A percentile compares a stretch with the other conserved stretches of the same genome.
phyloP scores from a whole-genome alignment of 2,888 invertebrate species.

The Netelia virgata region DNA sequence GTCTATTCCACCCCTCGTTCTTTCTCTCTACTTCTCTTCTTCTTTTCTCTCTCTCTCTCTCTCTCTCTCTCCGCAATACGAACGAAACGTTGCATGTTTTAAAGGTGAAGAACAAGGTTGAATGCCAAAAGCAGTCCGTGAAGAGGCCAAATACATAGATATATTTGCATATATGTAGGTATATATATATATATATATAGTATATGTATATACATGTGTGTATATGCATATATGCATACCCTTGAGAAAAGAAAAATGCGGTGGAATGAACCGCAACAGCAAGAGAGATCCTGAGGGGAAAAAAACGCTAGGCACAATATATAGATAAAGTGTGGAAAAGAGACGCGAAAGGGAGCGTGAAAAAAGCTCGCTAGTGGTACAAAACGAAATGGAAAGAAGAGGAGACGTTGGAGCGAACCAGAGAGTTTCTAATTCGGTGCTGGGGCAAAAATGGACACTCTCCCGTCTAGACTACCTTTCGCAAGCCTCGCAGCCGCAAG shows the following conservation, averaged over 20 bases:
- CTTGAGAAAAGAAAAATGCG: constrained; percentile 45
- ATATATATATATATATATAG: background rate
- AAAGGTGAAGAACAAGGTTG: constrained; percentile 71
- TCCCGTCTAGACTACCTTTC: constrained; percentile 73
- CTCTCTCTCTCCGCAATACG: constrained; percentile 44
- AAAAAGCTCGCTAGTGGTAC: constrained; percentile 47
- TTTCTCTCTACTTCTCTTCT: no score
- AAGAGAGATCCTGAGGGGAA: constrained; percentile 77
- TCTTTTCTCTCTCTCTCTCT: no score
- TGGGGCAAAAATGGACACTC: constrained; percentile 81
- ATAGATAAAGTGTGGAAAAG: constrained; percentile 68
- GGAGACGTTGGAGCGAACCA: constrained; percentile 63
- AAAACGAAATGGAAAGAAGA: constrained; percentile 45
- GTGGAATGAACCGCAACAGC: constrained; percentile 83
- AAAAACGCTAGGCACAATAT: constrained; percentile 76
- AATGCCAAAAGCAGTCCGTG: constrained; percentile 83
- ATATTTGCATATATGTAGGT: constrained; percentile 72
- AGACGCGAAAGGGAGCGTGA: constrained; percentile 38
- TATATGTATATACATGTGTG: background rate
- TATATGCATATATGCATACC: constrained; percentile 81
- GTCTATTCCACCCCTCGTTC: background rate
- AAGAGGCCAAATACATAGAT: constrained; percentile 84
- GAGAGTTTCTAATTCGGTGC: constrained; percentile 77
- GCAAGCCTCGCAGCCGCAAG: constrained; percentile 58
- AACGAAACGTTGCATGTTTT: constrained; percentile 29